These are phyloP conservation scores for Parelbella ahira DNA, from an alignment of 2,888 invertebrate genomes.

Conservation along the genomic window DNA sequence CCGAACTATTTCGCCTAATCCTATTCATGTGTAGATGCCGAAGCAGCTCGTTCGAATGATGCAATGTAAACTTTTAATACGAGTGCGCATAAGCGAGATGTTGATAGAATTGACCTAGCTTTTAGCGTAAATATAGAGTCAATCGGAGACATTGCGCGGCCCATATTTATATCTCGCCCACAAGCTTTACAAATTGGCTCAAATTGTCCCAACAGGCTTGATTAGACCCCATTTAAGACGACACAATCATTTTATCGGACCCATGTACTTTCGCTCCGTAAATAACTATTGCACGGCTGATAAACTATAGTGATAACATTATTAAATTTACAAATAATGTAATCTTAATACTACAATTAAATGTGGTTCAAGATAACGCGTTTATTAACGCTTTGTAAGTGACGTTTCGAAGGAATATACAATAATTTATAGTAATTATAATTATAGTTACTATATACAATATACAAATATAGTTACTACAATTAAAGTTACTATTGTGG, in stretches of 20 bases:
- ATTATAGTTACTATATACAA: no score
- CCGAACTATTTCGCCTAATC: no score
- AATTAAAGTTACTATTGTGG: no score
- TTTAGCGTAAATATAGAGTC: conserved; percentile 38
- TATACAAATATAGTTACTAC: no score
- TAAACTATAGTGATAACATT: background rate
- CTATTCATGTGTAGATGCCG: no score
- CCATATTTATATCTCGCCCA: conserved; percentile 51
- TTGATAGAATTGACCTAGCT: conserved; percentile 50
- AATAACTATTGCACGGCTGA: conserved; percentile 1
- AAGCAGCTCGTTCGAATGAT: conserved; percentile 1
- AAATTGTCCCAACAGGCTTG: conserved; percentile 61
- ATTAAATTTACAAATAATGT: background rate
- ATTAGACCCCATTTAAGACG: conserved; percentile 53
- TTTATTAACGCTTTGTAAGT: no score
- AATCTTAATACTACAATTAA: no score
- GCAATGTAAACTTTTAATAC: conserved; percentile 2
- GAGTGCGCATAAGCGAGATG: conserved; percentile 26
- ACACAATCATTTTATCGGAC: conserved; percentile 27
- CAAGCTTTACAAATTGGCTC: conserved; percentile 57
- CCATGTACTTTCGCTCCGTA: conserved; percentile 16
- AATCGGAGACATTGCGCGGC: conserved; percentile 46
- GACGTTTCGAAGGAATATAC: no score
- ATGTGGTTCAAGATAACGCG: no score
- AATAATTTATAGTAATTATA: no score